Evolutionary conservation across 2,113 vertebrate species (phyloP), one percentile per base, ranked within the genome.

Genomic region (Aphyosemion australe): DNA sequence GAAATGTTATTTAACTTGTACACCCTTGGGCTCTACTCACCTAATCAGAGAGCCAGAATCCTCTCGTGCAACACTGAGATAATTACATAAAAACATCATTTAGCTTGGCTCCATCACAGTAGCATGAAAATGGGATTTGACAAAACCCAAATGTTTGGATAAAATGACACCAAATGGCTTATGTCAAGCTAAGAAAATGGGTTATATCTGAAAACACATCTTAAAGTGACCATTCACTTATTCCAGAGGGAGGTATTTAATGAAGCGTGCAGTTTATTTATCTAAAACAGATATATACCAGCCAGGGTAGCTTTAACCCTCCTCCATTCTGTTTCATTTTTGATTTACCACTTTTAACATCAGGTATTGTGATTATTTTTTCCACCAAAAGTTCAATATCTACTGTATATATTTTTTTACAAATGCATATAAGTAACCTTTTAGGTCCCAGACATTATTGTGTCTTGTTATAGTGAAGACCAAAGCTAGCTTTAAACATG

Each of bases 181-280:
- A n/a, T 80, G 68, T 62, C 8, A 53, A 32, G 10, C 16, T 41
- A 37, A 8, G 5, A 68, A 58, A 81, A 59, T 12, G 19, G 20
- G 39, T 31, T 3, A 45, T 14, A n/a, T 69, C 54, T 51, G 45
- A 58, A 43, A 43, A 39, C 18, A 9, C 3, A 20, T 57, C 53
- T 19, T 53, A 34, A 53, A 54, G 15, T 34, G 10, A n/a, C 26
- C 13, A 31, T 37, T 15, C 4, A 54, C 1, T 16, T 5, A n/a
- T 9, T 34, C n/a, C 16, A 54, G 52, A 5, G 52, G 31, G 16
- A 34, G 1, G 16, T 11, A 34, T n/a, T 21, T n/a, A 5, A 18
- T 54, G 9, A 53, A 16, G 9, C 8, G 13, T 6, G 3, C 2
- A 10, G 31, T n/a, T 9, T n/a, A 12, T 20, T 11, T 11, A 20